These are phyloP conservation scores for Barypeithes pellucidus DNA, from an alignment of 2,888 invertebrate genomes.

Conservation along the genomic window DNA sequence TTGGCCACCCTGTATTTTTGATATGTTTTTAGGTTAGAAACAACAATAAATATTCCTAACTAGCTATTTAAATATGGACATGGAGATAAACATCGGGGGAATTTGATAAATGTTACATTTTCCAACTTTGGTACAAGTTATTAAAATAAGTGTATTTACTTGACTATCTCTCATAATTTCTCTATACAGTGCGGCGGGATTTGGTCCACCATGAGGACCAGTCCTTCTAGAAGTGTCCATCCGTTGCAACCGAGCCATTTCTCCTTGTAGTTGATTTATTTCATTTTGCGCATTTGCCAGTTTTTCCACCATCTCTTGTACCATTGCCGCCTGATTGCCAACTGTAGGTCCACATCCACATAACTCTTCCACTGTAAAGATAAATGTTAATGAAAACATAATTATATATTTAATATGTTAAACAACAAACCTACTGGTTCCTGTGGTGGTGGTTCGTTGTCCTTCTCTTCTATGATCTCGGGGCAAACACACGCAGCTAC, in stretches of 20 bases:
- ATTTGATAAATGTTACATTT: no score
- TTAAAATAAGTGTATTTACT: conserved; percentile 16
- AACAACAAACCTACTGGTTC: conserved; percentile 9
- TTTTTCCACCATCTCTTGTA: conserved; percentile 53
- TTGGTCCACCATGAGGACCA: conserved; percentile 52
- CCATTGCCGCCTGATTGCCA: conserved; percentile 40
- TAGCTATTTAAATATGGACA: no score
- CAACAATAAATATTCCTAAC: no score
- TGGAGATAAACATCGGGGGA: no score
- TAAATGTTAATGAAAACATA: neutral
- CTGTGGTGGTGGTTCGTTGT: conserved; percentile 1
- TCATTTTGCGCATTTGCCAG: conserved; percentile 55
- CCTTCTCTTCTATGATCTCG: neutral
- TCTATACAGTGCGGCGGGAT: conserved; percentile 57
- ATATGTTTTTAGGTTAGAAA: no score
- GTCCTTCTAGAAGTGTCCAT: conserved; percentile 48
- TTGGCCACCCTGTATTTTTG: no score
- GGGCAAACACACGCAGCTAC: neutral
- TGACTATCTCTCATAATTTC: conserved; percentile 58
- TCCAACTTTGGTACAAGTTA: neutral
- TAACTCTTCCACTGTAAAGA: conserved; percentile 26
- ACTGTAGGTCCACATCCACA: conserved; percentile 54
- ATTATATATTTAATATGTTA: neutral
- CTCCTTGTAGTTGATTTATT: conserved; percentile 52
- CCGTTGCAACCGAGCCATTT: conserved; percentile 54